Conservation (phyloP, 2,113 vertebrate genomes). For the Columbina picui region DNA sequence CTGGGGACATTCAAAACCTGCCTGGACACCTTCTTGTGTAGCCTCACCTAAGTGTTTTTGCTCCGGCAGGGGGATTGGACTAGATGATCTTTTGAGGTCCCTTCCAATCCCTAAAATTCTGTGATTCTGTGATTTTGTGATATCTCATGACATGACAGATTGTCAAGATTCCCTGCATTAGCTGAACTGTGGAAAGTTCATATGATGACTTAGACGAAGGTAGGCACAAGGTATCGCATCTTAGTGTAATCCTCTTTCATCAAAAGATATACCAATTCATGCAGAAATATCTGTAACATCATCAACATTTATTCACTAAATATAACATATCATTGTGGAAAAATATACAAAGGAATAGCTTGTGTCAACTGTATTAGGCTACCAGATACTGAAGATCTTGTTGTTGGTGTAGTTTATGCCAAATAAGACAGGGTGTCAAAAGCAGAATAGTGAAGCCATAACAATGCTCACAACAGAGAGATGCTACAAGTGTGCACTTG, state of each 20-base stretch:
- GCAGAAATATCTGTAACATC: background rate
- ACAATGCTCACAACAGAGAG: background rate
- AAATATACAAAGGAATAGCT: background rate
- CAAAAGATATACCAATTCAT: background rate
- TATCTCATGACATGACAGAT: background rate
- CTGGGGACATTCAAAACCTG: too few species aligned
- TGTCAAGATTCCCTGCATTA: background rate
- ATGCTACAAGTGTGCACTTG: rapidly evolving
- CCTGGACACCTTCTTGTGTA: too few species aligned
- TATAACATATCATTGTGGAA: background rate
- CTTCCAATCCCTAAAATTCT: too few species aligned
- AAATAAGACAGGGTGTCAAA: background rate
- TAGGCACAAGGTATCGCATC: background rate
- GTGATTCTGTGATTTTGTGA: too few species aligned
- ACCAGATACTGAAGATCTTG: background rate
- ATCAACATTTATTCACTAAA: background rate
- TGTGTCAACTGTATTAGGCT: background rate
- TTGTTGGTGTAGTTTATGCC: background rate
- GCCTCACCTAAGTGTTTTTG: too few species aligned
- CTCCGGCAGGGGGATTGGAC: too few species aligned
- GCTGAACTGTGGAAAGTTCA: background rate
- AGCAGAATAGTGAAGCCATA: background rate
- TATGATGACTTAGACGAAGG: background rate
- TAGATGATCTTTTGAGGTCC: too few species aligned
- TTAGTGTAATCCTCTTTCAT: background rate